These are phyloP conservation scores for Oxystoma pomonae DNA, from an alignment of 2,888 invertebrate species.

Conservation along the genomic window DNA sequence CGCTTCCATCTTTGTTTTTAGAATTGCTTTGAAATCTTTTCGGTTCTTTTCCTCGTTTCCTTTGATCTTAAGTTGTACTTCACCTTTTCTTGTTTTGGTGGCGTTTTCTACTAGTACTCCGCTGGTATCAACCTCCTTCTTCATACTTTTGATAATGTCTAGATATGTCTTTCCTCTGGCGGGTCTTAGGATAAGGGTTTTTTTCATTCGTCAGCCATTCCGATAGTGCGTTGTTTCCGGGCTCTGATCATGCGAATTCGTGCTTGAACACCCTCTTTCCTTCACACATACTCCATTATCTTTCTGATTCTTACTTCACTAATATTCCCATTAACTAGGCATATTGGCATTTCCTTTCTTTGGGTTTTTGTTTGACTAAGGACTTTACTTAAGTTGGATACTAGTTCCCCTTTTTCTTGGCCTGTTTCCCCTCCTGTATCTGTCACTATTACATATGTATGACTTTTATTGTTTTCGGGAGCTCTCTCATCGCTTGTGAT, in stretches of 20 bases:
- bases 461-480: slow-evolving; percentile 1
- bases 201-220: neutral
- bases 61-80: slow-evolving; percentile 1
- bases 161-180: neutral
- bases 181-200: neutral
- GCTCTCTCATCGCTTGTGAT: neutral
- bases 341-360: neutral
- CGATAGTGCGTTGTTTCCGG: neutral
- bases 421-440: neutral
- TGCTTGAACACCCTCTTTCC: neutral
- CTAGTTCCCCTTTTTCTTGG: neutral
- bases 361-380: neutral
- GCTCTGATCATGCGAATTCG: neutral
- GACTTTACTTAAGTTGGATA: neutral
- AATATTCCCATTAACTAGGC: slow-evolving; percentile 2
- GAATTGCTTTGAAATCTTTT: neutral
- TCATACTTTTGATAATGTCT: slow-evolving; percentile 4
- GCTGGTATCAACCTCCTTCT: neutral
- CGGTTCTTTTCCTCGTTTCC: neutral
- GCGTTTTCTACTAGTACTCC: neutral
- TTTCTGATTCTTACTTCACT: slow-evolving; percentile 1
- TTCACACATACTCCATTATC: neutral
- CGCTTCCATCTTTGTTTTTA: neutral
- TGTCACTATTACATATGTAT: neutral
- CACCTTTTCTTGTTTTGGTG: neutral